Percentiles rank a stretch among this genome's conserved stretches.
phyloP scores from a whole-genome alignment of 2,113 vertebrate genomes.

The Rattus norvegicus region DNA sequence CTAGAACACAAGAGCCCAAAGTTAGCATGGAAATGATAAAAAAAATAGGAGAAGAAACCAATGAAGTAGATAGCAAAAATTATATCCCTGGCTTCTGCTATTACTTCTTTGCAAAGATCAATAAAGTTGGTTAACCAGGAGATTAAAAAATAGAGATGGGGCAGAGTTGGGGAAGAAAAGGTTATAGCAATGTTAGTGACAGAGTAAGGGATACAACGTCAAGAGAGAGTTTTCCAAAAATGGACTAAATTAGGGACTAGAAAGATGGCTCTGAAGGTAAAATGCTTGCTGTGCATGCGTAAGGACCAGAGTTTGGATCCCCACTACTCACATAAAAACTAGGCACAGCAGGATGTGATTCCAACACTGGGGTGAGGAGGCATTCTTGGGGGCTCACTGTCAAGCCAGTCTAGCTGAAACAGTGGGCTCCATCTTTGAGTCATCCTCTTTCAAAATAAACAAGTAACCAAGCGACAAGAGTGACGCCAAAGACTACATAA shows the following conservation, averaged over 20 bases:
- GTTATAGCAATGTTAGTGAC: neutral
- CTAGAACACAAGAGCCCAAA: neutral
- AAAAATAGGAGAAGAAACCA: neutral
- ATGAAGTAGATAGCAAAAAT: neutral
- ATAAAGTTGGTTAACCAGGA: neutral
- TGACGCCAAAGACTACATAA: neutral
- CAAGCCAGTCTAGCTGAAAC: too few species aligned
- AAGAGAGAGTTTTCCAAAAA: neutral
- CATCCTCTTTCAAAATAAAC: neutral
- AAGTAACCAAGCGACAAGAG: neutral
- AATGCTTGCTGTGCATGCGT: neutral
- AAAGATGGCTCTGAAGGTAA: neutral
- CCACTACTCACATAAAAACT: neutral
- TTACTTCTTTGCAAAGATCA: neutral
- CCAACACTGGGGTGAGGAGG: neutral
- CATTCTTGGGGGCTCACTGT: neutral
- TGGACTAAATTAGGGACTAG: neutral
- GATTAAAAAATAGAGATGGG: neutral
- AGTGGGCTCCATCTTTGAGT: neutral
- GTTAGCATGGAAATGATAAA: slow-evolving; percentile 6
- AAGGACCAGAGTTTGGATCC: neutral
- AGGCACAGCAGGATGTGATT: neutral
- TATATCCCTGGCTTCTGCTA: neutral
- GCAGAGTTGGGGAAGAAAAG: neutral
- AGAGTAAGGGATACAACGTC: neutral